These are phyloP conservation scores for Paradoxurus hermaphroditus DNA, from an alignment of 2,113 vertebrate species.

Conservation along the genomic window DNA sequence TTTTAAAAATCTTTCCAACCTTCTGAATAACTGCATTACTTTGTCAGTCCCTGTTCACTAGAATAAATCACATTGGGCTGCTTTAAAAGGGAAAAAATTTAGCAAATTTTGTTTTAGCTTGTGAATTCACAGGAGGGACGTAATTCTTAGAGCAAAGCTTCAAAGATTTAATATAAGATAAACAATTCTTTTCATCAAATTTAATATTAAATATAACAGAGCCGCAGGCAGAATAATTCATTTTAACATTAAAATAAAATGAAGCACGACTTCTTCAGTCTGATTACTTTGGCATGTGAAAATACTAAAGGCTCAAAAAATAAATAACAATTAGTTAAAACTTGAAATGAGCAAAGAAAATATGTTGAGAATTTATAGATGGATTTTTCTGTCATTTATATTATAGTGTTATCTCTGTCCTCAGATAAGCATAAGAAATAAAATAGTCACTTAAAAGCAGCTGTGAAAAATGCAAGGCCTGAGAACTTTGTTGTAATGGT, in stretches of 20 bases:
- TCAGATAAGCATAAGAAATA: conserved; percentile 20
- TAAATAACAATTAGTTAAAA: conserved; percentile 55
- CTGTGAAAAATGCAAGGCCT: neutral
- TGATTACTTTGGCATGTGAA: conserved; percentile 40
- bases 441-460: neutral
- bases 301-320: conserved; percentile 33
- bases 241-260: conserved; percentile 67
- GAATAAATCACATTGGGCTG: neutral
- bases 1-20: neutral
- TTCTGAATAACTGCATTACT: neutral
- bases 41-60: conserved; percentile 12
- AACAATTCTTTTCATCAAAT: conserved; percentile 52
- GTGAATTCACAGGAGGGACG: conserved; percentile 18
- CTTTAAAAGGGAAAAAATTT: conserved; percentile 35
- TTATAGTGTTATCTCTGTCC: neutral
- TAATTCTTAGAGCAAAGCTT: conserved; percentile 22
- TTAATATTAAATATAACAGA: conserved; percentile 50
- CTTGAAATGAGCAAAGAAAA: conserved; percentile 49
- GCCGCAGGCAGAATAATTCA: neutral
- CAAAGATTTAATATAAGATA: conserved; percentile 62
- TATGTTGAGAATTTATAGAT: neutral
- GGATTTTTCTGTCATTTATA: conserved; percentile 19
- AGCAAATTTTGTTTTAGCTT: conserved; percentile 28
- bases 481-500: neutral
- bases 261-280: conserved; percentile 18